phyloP scores from a whole-genome alignment of 2,797 vertebrate genomes.

The Cossypha dichroa region DNA sequence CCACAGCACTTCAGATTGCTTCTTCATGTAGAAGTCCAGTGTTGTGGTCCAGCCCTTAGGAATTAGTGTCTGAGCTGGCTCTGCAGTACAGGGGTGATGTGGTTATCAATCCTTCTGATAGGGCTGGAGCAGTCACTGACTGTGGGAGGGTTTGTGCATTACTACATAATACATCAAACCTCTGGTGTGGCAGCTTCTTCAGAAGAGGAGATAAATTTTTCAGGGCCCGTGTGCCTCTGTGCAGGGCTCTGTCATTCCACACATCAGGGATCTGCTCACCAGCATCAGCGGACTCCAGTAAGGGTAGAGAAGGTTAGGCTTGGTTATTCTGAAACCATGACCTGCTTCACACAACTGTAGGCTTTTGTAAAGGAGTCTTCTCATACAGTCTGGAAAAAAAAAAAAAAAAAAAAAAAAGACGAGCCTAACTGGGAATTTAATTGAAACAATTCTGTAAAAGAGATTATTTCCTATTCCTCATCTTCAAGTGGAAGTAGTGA shows the following conservation, averaged over 20 bases:
- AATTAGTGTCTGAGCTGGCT: background rate
- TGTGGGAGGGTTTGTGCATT: background rate
- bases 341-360: background rate
- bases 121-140: background rate
- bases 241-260: background rate
- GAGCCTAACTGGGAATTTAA: background rate
- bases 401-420: background rate
- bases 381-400: background rate
- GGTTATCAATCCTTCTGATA: constrained; percentile 31
- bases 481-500: background rate
- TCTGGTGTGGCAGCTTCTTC: background rate
- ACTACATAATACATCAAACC: constrained; percentile 6
- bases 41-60: background rate
- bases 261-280: fast-evolving
- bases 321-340: background rate
- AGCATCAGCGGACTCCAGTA: background rate
- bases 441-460: background rate
- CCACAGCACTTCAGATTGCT: background rate
- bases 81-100: background rate
- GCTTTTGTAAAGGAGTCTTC: background rate
- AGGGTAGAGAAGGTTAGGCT: background rate
- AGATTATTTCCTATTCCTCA: background rate
- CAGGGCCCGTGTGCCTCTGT: background rate
- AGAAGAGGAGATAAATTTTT: constrained; percentile 4
- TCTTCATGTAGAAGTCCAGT: background rate